Percentiles rank a stretch among this genome's conserved stretches.
Conservation (phyloP, 2,113 vertebrate species). For the Gopherus flavomarginatus region DNA sequence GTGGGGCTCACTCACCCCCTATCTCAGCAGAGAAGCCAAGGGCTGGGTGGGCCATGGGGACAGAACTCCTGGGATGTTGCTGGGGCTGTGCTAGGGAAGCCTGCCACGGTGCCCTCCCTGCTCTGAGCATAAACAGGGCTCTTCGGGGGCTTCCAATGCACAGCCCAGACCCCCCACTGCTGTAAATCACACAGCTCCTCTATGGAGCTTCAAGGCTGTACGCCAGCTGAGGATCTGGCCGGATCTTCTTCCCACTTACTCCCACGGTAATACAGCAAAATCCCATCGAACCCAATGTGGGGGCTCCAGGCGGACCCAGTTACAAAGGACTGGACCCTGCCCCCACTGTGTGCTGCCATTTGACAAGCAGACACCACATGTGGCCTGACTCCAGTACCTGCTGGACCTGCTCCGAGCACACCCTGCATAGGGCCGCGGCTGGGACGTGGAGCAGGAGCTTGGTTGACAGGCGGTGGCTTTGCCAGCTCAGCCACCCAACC, state of each 20-base stretch:
- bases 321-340: neutral
- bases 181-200: neutral
- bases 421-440: neutral
- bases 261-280: too few species aligned
- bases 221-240: neutral
- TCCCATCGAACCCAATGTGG: neutral
- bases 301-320: neutral
- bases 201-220: too few species aligned
- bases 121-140: neutral
- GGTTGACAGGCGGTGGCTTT: neutral
- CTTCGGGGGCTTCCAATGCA: neutral
- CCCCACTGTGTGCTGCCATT: neutral
- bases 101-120: neutral
- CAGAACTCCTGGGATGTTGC: neutral
- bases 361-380: neutral
- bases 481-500: neutral
- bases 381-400: neutral
- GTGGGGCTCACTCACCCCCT: neutral
- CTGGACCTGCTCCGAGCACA: neutral
- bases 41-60: neutral
- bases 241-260: neutral
- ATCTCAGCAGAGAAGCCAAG: neutral
- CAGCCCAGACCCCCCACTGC: neutral
- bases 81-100: neutral
- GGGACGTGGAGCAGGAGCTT: neutral